Evolutionary conservation across 2,113 vertebrate genomes (phyloP).

Genomic region (Bufo bufo): DNA sequence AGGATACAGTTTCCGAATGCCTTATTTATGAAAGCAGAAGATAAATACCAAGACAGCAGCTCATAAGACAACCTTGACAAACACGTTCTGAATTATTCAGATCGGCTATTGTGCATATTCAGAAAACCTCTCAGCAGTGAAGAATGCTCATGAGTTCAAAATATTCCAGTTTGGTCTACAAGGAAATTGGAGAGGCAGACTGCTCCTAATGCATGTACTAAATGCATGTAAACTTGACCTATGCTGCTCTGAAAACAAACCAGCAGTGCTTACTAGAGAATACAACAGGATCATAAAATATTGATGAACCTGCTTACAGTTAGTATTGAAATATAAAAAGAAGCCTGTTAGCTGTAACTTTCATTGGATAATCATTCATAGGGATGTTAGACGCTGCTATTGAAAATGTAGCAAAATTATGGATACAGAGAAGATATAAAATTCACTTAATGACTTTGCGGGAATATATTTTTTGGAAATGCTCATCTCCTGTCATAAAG

Average conservation of each 20-base stretch:
- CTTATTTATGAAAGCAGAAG: slow-evolving; percentile 44
- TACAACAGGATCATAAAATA: slow-evolving; percentile 56
- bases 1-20: slow-evolving; percentile 27
- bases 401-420: slow-evolving; percentile 44
- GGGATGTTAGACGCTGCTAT: slow-evolving; percentile 23
- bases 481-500: not conserved
- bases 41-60: slow-evolving; percentile 47
- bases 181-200: slow-evolving; percentile 39
- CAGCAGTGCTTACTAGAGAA: slow-evolving; percentile 45
- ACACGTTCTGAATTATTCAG: slow-evolving; percentile 56
- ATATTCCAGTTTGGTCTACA: slow-evolving; percentile 44
- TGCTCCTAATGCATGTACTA: slow-evolving; percentile 51
- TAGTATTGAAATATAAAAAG: slow-evolving; percentile 54
- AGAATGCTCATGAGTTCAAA: slow-evolving; percentile 41
- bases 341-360: slow-evolving; percentile 38
- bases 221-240: slow-evolving; percentile 57
- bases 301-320: slow-evolving; percentile 53
- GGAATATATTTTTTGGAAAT: slow-evolving; percentile 33
- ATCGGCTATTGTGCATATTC: slow-evolving; percentile 52
- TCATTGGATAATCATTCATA: slow-evolving; percentile 49
- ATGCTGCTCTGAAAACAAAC: slow-evolving; percentile 53
- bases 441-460: slow-evolving; percentile 26
- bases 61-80: slow-evolving; percentile 54
- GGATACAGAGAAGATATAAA: slow-evolving; percentile 32
- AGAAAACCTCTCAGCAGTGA: slow-evolving; percentile 37